These are phyloP conservation scores for Drosophila hamatofila DNA, from an alignment of 2,888 invertebrate species.

Conservation along the genomic window DNA sequence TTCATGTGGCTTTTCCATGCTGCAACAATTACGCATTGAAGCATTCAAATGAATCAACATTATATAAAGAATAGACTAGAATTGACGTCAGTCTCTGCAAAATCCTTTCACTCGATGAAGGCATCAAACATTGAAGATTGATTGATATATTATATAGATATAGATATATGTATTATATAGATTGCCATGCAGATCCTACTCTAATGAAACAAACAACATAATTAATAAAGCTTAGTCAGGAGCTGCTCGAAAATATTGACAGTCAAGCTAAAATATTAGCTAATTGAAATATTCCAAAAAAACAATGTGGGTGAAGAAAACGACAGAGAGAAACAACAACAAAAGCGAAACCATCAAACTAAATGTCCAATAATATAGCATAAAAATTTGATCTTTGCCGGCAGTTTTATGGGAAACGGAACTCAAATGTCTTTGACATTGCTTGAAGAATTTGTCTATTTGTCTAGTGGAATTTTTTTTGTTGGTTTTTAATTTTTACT, in stretches of 20 bases:
- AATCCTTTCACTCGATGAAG: conserved; percentile 42
- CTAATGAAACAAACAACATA: conserved; percentile 8
- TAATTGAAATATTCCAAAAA: conserved; percentile 35
- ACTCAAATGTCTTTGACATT: conserved; percentile 49
- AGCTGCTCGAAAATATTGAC: conserved; percentile 35
- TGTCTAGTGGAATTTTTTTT: conserved; percentile 11
- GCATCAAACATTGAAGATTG: conserved; percentile 30
- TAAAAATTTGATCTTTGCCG: conserved; percentile 34
- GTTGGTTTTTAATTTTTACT: background rate
- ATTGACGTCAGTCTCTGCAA: conserved; percentile 33
- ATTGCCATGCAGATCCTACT: conserved; percentile 37
- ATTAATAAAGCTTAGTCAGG: conserved; percentile 56
- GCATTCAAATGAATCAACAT: conserved; percentile 34
- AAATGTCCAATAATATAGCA: conserved; percentile 40
- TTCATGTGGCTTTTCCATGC: conserved; percentile 15
- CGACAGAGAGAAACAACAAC: conserved; percentile 14
- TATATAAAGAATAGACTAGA: background rate
- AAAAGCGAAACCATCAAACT: conserved; percentile 24
- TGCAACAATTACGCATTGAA: conserved; percentile 25
- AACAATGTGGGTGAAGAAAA: conserved; percentile 56
- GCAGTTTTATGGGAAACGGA: conserved; percentile 55
- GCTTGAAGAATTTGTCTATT: conserved; percentile 19
- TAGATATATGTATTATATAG: conserved; percentile 11
- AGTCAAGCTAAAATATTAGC: conserved; percentile 14
- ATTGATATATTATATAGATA: conserved; percentile 22